Evolutionary conservation across 2,888 invertebrate genomes (phyloP).

Genomic region (Branchellion lobata): DNA sequence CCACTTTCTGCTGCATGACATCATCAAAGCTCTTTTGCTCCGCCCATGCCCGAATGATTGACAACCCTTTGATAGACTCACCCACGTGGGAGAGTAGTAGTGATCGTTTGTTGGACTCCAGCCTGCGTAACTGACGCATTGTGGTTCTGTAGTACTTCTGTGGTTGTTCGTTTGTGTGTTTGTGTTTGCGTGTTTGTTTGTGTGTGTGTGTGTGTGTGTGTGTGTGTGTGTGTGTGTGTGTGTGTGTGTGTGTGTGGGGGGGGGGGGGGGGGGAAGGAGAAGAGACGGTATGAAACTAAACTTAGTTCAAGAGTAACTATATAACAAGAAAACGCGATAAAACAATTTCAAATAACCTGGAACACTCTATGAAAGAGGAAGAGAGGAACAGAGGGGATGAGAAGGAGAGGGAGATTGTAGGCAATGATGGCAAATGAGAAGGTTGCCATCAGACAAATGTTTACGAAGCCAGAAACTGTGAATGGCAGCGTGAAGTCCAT

Average conservation of each 20-base stretch:
- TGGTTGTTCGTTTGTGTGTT: neutral
- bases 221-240: neutral
- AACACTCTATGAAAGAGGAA: slow-evolving; percentile 16
- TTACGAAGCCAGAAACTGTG: slow-evolving; percentile 34
- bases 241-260: neutral
- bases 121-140: slow-evolving; percentile 20
- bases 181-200: slow-evolving; percentile 3
- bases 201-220: neutral
- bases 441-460: slow-evolving; percentile 19
- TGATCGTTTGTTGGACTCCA: slow-evolving; percentile 23
- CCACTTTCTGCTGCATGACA: slow-evolving; percentile 19
- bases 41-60: slow-evolving; percentile 21
- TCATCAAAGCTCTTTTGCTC: neutral
- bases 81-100: slow-evolving; percentile 28
- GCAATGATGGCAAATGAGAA: slow-evolving; percentile 6
- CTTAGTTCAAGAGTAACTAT: no score
- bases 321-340: no score
- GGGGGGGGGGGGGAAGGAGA: neutral
- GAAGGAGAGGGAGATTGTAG: slow-evolving; percentile 24
- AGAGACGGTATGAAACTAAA: no score
- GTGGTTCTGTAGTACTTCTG: slow-evolving; percentile 13
- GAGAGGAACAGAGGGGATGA: slow-evolving; percentile 16
- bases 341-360: no score
- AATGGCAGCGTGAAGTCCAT: slow-evolving; percentile 32
- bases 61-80: slow-evolving; percentile 24